Percentiles rank a stretch among this genome's conserved stretches.
phyloP scores from a whole-genome alignment of 2,888 invertebrate genomes.

The Heliothis peltigera region DNA sequence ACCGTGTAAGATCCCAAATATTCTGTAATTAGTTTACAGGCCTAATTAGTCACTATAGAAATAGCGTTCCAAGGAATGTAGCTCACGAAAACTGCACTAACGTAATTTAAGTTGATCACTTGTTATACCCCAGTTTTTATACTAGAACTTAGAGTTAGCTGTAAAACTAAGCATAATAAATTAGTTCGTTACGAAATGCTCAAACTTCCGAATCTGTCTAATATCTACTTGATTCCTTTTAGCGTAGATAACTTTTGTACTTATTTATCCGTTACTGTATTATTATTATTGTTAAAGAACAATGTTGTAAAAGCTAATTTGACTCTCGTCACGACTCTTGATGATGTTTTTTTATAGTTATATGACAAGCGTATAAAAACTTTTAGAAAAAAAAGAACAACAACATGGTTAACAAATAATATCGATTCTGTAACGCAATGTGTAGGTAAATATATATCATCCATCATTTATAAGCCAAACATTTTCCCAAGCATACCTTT shows the following conservation, averaged over 20 bases:
- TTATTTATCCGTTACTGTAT: conserved; percentile 47
- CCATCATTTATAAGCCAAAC: too few relatives aligned
- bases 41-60: conserved; percentile 38
- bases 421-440: too few relatives aligned
- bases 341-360: conserved; percentile 4
- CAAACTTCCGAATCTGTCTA: conserved; percentile 75
- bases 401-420: too few relatives aligned
- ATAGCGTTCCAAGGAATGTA: conserved; percentile 25
- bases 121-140: conserved; percentile 26
- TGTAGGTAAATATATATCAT: too few relatives aligned
- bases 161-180: conserved; percentile 60
- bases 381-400: background rate
- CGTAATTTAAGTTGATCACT: conserved; percentile 19
- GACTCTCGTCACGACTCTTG: conserved; percentile 8
- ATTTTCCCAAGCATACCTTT: too few relatives aligned
- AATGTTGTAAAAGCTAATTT: conserved; percentile 17
- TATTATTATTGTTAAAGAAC: background rate
- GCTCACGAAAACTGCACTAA: conserved; percentile 25
- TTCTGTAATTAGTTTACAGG: conserved; percentile 15
- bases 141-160: conserved; percentile 43
- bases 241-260: conserved; percentile 64
- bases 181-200: conserved; percentile 64
- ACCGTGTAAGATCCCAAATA: conserved; percentile 4
- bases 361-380: background rate
- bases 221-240: conserved; percentile 64